These are phyloP conservation scores for Eupithecia abbreviata DNA, from an alignment of 2,888 invertebrate genomes.

Conservation along the genomic window DNA sequence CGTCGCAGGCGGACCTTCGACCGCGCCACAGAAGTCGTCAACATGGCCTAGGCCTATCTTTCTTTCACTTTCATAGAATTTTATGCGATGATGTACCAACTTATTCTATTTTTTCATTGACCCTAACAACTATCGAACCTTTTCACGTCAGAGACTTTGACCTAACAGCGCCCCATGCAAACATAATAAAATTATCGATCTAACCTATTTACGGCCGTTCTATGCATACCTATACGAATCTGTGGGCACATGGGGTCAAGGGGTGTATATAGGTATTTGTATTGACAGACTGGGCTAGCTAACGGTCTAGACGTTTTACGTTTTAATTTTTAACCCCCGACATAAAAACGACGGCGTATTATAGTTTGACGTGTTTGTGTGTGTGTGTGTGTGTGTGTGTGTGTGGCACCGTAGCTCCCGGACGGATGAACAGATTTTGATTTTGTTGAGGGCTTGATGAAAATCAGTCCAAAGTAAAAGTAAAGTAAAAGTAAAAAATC, in stretches of 20 bases:
- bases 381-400: no score
- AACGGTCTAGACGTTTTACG: neutral
- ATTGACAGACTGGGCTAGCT: neutral
- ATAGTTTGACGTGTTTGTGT: no score
- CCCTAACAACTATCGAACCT: slow-evolving; percentile 5
- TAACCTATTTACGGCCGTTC: slow-evolving; percentile 15
- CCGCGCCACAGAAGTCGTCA: no score
- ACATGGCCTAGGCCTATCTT: neutral
- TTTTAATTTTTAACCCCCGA: neutral
- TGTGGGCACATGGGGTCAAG: slow-evolving; percentile 2
- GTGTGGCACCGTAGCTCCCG: no score
- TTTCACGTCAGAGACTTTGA: slow-evolving; percentile 14
- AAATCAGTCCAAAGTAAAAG: no score
- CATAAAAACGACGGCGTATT: no score
- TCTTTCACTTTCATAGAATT: neutral
- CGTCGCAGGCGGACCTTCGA: no score
- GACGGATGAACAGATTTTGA: no score
- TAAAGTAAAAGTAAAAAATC: no score
- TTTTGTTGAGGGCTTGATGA: no score
- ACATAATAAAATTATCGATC: slow-evolving; percentile 30
- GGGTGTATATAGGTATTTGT: neutral
- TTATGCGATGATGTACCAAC: neutral
- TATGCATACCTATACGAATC: slow-evolving; percentile 3
- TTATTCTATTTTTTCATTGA: neutral
- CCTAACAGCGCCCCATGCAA: slow-evolving; percentile 26